Base-by-base conservation (phyloP, 2,113 vertebrate species). In the Abramis brama region DNA sequence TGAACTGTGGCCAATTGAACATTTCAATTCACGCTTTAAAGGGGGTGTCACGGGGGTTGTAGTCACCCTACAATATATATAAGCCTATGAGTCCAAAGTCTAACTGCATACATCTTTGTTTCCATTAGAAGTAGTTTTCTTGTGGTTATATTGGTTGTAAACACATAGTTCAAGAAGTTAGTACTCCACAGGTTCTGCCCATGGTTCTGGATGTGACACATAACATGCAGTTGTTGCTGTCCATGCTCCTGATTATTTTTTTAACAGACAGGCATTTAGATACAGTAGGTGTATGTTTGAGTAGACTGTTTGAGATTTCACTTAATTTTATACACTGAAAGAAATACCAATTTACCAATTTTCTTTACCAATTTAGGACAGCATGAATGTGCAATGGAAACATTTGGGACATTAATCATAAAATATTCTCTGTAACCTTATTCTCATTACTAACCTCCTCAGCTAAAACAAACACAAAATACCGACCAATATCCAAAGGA, bases 181-280 rank as follows among this genome's bases (percentile, higher is more conserved):
- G 10, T 45, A 12, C 5, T 74, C 39, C 39, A 75, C 70, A 73
- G 70, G 43, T 47, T 75, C 71, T 77, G 64, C 71, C 62, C 47
- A 77, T 82, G 77, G 47, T 57, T 19, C 59, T 70, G 30, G 21
- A 21, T 52, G 15, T 70, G 27, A 21, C 43, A 17, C 25, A 30
- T 45, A 12, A 6, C 33, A 10, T 45, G 11, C 6, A 5, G 55
- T 1, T 71, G 50, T 71, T 59, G 12, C 33, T 71, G 73, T 84
- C 64, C 77, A n/a, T 82, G 80, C 45, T 82, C 9, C 64, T 70
- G 45, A 70, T 79, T 8, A 1, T 43, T 79, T 43, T 25, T 17
- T 3, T n/a, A n/a, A 52, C 75, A 45, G 9, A 33, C 52, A 12
- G 43, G 33, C 45, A 55, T 57, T 5, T 59, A 17, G 70, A 8